phyloP scores from a whole-genome alignment of 2,888 invertebrate genomes.

The Pristionchus fissidentatus region DNA sequence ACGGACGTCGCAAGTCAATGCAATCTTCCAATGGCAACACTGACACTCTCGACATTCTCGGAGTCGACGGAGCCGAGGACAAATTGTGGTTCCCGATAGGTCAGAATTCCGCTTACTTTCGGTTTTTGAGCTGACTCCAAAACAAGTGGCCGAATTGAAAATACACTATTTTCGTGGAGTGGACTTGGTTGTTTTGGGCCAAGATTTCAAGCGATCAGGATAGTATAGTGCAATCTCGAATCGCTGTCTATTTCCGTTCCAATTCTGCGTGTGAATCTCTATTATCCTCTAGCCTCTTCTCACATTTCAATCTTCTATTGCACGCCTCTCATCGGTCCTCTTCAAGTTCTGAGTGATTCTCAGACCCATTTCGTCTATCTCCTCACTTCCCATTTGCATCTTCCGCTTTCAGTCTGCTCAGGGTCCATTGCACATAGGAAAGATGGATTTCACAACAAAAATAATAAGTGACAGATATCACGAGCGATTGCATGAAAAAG shows the following conservation, averaged over 20 bases:
- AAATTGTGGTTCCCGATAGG: conserved; percentile 76
- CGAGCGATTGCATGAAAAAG: too few relatives aligned
- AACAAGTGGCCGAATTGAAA: too few relatives aligned
- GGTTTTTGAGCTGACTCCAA: too few relatives aligned
- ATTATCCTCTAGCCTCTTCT: too few relatives aligned
- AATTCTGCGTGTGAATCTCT: too few relatives aligned
- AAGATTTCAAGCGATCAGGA: too few relatives aligned
- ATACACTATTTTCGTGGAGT: too few relatives aligned
- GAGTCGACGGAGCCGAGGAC: conserved; percentile 71
- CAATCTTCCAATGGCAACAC: conserved; percentile 69
- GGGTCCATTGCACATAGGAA: neutral
- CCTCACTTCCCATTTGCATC: conserved; percentile 5
- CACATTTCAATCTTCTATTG: neutral
- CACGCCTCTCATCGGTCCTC: neutral
- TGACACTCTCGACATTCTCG: conserved; percentile 68
- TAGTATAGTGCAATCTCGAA: too few relatives aligned
- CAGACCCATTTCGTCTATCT: neutral
- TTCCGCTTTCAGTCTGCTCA: conserved; percentile 12
- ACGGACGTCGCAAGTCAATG: conserved; percentile 71
- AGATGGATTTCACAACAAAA: neutral
- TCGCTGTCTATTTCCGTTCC: too few relatives aligned
- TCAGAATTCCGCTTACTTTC: conserved; percentile 46
- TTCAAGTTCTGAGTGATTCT: conserved; percentile 40
- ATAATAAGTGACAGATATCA: too few relatives aligned
- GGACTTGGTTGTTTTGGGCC: too few relatives aligned